Conservation (phyloP, 1,140 invertebrate genomes). For the Matsumurasca onukii region DNA sequence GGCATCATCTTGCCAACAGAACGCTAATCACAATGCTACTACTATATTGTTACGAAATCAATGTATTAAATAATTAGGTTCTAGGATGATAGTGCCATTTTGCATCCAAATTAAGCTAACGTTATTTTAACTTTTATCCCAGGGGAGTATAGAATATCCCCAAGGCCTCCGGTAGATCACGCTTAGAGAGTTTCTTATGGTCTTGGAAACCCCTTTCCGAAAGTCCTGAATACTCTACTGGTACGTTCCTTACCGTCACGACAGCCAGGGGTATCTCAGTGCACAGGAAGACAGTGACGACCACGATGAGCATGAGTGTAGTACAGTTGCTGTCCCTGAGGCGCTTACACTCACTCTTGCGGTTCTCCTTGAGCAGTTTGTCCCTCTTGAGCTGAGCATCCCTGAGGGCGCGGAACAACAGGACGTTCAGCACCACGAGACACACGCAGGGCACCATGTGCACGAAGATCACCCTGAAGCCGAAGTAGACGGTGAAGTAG, state of each 20-base stretch:
- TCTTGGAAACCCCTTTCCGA: no score
- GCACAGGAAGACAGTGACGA: conserved; percentile 86
- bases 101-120: no score
- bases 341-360: conserved; percentile 80
- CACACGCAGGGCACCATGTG: conserved; percentile 86
- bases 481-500: conserved; percentile 80
- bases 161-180: no score
- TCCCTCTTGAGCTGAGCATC: conserved; percentile 77
- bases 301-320: conserved; percentile 92
- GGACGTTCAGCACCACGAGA: conserved; percentile 83
- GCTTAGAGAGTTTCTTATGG: no score
- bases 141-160: no score
- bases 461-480: conserved; percentile 87
- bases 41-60: no score
- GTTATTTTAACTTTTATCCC: no score
- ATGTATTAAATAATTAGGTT: no score
- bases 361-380: conserved; percentile 80
- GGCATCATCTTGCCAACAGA: no score
- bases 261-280: conserved; percentile 91
- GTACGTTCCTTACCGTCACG: conserved; percentile 62
- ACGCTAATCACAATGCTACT: no score
- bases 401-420: conserved; percentile 82
- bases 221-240: no score
- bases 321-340: conserved; percentile 87
- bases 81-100: no score